These are phyloP conservation scores for Sebastes cheni DNA, from an alignment of 2,797 vertebrate species.

Conservation along the genomic window DNA sequence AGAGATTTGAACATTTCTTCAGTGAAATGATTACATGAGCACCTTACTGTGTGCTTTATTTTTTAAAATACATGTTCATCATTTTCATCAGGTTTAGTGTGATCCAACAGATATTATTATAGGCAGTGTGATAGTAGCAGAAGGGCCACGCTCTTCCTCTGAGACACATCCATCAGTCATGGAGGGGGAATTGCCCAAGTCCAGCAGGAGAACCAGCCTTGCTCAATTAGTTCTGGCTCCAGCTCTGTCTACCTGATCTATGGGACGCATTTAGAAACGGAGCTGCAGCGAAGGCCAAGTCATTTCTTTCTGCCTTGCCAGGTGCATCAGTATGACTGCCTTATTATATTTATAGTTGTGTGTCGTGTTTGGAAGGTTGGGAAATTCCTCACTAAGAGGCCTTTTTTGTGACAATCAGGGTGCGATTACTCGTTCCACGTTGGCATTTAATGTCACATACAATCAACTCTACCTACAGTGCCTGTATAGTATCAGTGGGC, in stretches of 20 bases:
- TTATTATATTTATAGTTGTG: slow-evolving; percentile 5
- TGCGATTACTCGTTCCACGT: neutral
- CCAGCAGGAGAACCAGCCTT: slow-evolving; percentile 30
- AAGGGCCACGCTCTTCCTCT: slow-evolving; percentile 8
- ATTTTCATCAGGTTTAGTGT: neutral
- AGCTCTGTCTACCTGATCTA: slow-evolving; percentile 56
- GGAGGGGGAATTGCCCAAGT: slow-evolving; percentile 17
- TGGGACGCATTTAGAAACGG: slow-evolving; percentile 33
- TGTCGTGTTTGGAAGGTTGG: neutral
- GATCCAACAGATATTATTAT: slow-evolving; percentile 3
- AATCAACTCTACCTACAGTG: neutral
- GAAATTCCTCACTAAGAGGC: neutral
- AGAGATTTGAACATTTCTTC: neutral
- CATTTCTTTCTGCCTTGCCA: slow-evolving; percentile 13
- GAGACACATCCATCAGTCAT: slow-evolving; percentile 51
- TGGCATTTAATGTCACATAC: neutral
- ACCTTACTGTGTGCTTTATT: neutral
- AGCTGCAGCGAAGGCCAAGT: slow-evolving; percentile 3
- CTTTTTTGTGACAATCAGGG: neutral
- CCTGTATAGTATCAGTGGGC: too few species aligned
- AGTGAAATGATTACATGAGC: neutral
- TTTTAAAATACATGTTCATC: neutral
- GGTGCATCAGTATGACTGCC: slow-evolving; percentile 9
- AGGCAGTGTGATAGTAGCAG: neutral
- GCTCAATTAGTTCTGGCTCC: slow-evolving; percentile 47